Conservation (phyloP, 1,140 invertebrate genomes). For the Sycophaga agraensis region DNA sequence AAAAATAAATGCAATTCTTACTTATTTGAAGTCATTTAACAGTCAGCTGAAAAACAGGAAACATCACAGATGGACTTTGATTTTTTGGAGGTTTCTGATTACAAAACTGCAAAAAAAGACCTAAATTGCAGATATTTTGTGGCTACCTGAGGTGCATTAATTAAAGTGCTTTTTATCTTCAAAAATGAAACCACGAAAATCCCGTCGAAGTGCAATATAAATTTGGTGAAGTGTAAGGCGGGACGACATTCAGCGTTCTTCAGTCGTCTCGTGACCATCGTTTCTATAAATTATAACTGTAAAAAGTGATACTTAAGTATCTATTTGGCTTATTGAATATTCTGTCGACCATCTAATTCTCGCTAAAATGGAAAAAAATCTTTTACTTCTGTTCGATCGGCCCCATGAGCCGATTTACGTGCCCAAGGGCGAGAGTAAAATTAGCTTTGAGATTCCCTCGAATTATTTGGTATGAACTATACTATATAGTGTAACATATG, state of each 20-base stretch:
- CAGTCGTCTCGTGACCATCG: no score
- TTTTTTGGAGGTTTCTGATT: background rate
- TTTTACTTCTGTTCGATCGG: conserved; percentile 71
- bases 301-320: no score
- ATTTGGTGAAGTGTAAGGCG: no score
- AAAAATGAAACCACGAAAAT: conserved; percentile 1
- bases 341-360: no score
- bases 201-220: conserved; percentile 1
- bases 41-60: no score
- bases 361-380: conserved; percentile 20
- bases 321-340: no score
- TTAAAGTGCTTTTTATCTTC: conserved; percentile 5
- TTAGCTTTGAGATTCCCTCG: conserved; percentile 62
- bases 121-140: background rate
- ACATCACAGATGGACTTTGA: no score
- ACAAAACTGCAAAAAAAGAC: background rate
- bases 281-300: no score
- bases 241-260: background rate
- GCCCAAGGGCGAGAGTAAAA: conserved; percentile 42
- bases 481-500: no score
- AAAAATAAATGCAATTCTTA: no score
- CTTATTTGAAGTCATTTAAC: no score
- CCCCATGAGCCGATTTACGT: conserved; percentile 73
- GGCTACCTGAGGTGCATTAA: background rate
- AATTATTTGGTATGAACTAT: conserved; percentile 59